Conservation (phyloP, 2,113 vertebrate species). For the Melanerpes formicivorus region DNA sequence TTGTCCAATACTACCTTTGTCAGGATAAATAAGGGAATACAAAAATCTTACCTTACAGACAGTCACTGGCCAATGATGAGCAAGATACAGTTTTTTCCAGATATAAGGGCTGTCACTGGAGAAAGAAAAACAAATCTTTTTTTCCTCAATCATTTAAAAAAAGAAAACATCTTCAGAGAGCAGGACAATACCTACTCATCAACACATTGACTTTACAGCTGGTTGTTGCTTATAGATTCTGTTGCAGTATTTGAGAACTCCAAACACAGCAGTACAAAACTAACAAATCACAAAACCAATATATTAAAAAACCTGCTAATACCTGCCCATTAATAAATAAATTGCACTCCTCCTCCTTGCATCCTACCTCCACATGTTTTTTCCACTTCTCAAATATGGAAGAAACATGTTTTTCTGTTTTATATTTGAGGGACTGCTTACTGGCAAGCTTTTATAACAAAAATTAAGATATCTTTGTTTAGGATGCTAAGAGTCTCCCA, state of each 20-base stretch:
- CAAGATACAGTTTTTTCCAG: conserved; percentile 78
- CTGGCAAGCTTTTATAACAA: not conserved
- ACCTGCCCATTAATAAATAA: not conserved
- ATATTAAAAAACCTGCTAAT: not conserved
- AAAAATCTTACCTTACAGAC: conserved; percentile 77
- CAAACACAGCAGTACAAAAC: not conserved
- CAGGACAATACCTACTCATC: not conserved
- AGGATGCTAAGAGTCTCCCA: not conserved
- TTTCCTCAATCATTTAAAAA: not conserved
- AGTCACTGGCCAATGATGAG: conserved; percentile 80
- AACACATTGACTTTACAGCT: not conserved
- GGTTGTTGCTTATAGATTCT: not conserved
- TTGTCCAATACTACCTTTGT: not conserved
- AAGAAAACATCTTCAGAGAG: not conserved
- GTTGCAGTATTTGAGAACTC: not conserved
- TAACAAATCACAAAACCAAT: not conserved
- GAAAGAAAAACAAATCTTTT: not conserved
- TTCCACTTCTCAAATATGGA: not conserved
- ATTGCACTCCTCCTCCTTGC: not conserved
- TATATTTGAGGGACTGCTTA: not conserved
- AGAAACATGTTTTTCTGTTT: not conserved
- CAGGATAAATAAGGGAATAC: not conserved
- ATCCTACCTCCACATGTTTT: not conserved
- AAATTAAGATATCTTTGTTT: not conserved
- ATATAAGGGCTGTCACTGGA: conserved; percentile 33